Evolutionary conservation across 2,797 vertebrate species (phyloP), one percentile per base, ranked within the genome.

Genomic region (Syngnathus rostellatus): DNA sequence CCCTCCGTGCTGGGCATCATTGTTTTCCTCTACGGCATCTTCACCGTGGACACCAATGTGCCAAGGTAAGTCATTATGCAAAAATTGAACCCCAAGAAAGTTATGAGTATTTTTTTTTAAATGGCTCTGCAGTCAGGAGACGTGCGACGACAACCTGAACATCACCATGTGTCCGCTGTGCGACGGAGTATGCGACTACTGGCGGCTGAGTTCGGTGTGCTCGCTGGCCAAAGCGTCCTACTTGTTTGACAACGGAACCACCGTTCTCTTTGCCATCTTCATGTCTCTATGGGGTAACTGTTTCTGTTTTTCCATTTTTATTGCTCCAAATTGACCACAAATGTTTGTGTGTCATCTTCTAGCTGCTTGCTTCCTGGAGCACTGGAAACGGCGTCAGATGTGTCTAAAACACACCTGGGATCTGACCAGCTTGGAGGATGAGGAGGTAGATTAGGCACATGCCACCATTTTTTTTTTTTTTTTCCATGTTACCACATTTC

Each of bases 141-240:
- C 97, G 85, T 99, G 97, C 61, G 87, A 97, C 78, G 88, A 93
- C 40, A 82, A 63, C 72, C 91, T 95, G 59, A 92, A 90, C 85
- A 95, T 99, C 88, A 98, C 93, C 85, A 99, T 98, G 97, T 99
- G 97, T 88, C 97, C 97, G 0, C 91, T 98, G 65, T 99, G 97
- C 62, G 95, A 99, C 79, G 91, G 89, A 37, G 93, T 94, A 65
- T 99, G 97, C 60, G 95, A 96, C 71, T 99, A 94, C 82, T 99
- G 97, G 97, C 94, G 86, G 71, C 92, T 99, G 77, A 98, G 93
- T 80, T 87, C 92, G 0, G 95, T 95, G 48, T 99, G 97, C 74
- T 90, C 90, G 11, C 92, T 94, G 0, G 94, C 95, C 1, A 89
- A 87, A 53, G 92, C 94, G 0, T 95, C 96, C 63, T 96, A 99